Evolutionary conservation across 2,113 vertebrate genomes (phyloP).

Genomic region (rabbit (Oryctolagus cuniculus)): mOryCun1.1 NC_091439.1:40295001-40295500

Average conservation of each 20-base stretch:
- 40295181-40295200: background rate
- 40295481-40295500: background rate
- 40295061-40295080: too few species aligned
- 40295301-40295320: background rate
- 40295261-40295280: background rate
- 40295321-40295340: background rate
- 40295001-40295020: too few species aligned
- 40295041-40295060: too few species aligned
- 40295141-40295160: background rate
- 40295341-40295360: background rate
- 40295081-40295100: background rate
- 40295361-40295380: background rate
- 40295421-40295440: background rate
- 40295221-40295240: background rate
- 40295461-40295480: background rate
- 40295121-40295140: background rate
- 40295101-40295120: background rate
- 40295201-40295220: background rate
- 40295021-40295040: too few species aligned
- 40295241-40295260: background rate
- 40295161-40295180: background rate
- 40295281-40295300: background rate
- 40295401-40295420: slow-evolving; percentile 1
- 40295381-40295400: background rate
- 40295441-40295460: background rate